These are phyloP conservation scores for Diachasmimorpha longicaudata DNA, from an alignment of 1,140 invertebrate genomes.

Conservation along the genomic window DNA sequence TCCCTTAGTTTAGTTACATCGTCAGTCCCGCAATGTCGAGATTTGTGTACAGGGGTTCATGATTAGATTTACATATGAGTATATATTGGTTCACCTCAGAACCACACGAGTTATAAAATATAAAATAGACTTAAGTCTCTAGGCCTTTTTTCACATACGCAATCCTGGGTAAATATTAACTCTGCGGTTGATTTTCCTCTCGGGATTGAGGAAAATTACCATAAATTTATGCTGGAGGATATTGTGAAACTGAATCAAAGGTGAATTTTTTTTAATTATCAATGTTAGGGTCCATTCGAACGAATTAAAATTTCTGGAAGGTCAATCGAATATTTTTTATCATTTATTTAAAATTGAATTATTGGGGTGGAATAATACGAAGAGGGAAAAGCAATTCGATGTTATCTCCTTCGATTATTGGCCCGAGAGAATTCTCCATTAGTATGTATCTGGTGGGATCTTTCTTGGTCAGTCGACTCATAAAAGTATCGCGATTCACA, in stretches of 20 bases:
- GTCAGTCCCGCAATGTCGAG: slow-evolving; percentile 27
- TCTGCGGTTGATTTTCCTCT: background rate
- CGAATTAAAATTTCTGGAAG: too few relatives aligned
- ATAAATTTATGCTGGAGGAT: background rate
- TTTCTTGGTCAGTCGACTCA: slow-evolving; percentile 43
- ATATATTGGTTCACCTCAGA: slow-evolving; percentile 15
- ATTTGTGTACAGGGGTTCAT: slow-evolving; percentile 33
- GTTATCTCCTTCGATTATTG: slow-evolving; percentile 51
- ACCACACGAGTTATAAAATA: slow-evolving; percentile 10
- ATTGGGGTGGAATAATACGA: background rate
- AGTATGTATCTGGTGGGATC: slow-evolving; percentile 53
- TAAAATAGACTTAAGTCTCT: slow-evolving; percentile 22
- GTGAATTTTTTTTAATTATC: too few relatives aligned
- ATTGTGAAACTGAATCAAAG: too few relatives aligned
- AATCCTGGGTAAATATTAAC: slow-evolving; percentile 40
- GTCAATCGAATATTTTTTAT: too few relatives aligned
- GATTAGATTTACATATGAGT: slow-evolving; percentile 50
- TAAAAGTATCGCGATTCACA: slow-evolving; percentile 42
- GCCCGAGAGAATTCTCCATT: slow-evolving; percentile 53
- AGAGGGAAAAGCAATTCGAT: slow-evolving; percentile 26
- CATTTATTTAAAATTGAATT: slow-evolving; percentile 8
- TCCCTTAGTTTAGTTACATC: slow-evolving; percentile 48
- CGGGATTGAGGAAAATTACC: background rate
- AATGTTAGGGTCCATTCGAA: too few relatives aligned
- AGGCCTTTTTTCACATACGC: background rate